Evolutionary conservation across 1,140 invertebrate species (phyloP), one percentile per base, ranked within the genome.

Genomic region (Zaprionus nigranus): DNA sequence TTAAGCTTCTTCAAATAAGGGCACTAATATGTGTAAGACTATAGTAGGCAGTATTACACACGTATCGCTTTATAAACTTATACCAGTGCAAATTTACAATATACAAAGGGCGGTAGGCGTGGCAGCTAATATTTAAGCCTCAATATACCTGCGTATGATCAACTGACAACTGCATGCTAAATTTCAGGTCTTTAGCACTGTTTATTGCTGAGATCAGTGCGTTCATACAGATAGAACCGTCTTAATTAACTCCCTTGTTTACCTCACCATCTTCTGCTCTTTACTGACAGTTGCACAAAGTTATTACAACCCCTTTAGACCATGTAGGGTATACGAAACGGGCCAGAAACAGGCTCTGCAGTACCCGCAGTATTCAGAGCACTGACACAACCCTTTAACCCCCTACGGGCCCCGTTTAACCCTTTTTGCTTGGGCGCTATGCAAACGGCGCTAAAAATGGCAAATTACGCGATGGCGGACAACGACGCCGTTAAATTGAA

Each of bases 401-500:
- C 40, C 17, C 46, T 12, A 11, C 46, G 46, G 20, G 46, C 46
- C 17, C 46, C 24, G 11, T 51, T 51, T 26, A 71, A 61, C 62
- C 69, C 62, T 77, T 73, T 73, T 72, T 17, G 30, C 51, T 58
- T 38, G 53, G 26, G 26, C 28, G 26, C 28, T 22, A 28, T 34
- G 57, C 51, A 26, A 40, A 57, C 61, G 63, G 60, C 78, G 75
- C 68, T 73, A 65, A 78, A 80, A 78, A 74, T 78, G 78, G 75
- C 75, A 80, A 77, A 78, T 74, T 74, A 68, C 61, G 61, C 61
- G 60, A 61, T 54, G 62, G 61, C 71, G 15, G 54, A 43, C 56
- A 64, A 46, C 70, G 26, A 84, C 63, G 76, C 61, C 60, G 68
- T 81, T 79, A 88, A 87, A 87, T 87, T 87, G 84, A 87, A 84